phyloP scores from a whole-genome alignment of 2,888 invertebrate species.

The Tetragonisca angustula region DNA sequence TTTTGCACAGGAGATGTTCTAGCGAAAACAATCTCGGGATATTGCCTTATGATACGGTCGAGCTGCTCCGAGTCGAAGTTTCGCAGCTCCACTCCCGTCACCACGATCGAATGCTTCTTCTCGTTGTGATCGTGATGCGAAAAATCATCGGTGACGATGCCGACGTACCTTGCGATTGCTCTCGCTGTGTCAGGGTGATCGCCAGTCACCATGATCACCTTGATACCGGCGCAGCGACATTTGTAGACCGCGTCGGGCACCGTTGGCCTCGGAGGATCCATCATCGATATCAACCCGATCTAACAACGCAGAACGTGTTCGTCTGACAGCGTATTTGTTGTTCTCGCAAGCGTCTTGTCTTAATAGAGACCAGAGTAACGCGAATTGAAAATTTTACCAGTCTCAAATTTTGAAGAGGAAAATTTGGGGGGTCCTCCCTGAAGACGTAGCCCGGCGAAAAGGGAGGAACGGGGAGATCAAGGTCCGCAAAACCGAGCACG shows the following conservation, averaged over 20 bases:
- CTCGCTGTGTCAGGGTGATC: constrained; percentile 93
- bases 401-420: constrained; percentile 85
- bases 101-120: constrained; percentile 79
- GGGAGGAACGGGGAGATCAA: constrained; percentile 84
- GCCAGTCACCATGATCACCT: constrained; percentile 92
- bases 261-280: constrained; percentile 87
- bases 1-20: constrained; percentile 89
- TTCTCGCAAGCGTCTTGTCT: too few relatives aligned
- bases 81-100: constrained; percentile 74
- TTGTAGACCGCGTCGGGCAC: constrained; percentile 88
- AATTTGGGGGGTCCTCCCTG: constrained; percentile 85
- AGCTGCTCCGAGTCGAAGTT: constrained; percentile 83
- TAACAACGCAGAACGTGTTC: neutral
- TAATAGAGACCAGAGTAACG: neutral
- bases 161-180: constrained; percentile 90
- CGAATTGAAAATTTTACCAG: constrained; percentile 77
- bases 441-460: constrained; percentile 85
- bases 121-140: neutral
- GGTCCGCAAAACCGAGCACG: constrained; percentile 87
- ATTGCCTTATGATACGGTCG: constrained; percentile 86
- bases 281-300: constrained; percentile 87
- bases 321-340: neutral
- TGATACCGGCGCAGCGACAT: constrained; percentile 91
- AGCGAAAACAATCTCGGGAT: constrained; percentile 90
- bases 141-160: constrained; percentile 87